These are phyloP conservation scores for Entelurus aequoreus DNA, from an alignment of 2,113 vertebrate genomes.

Conservation along the genomic window DNA sequence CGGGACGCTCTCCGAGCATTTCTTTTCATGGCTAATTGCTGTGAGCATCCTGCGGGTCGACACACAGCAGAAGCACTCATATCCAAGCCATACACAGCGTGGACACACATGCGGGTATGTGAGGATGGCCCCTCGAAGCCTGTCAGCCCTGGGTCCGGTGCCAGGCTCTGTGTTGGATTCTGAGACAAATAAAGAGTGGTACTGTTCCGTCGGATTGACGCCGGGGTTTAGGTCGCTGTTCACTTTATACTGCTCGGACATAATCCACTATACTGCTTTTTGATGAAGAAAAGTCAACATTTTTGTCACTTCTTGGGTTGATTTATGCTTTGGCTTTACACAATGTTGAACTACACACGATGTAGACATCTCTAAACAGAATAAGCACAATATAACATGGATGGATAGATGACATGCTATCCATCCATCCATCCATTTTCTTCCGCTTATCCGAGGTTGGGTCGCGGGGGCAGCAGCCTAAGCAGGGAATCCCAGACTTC, in stretches of 20 bases:
- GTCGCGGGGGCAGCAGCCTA: no score
- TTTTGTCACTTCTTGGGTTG: slow-evolving; percentile 40
- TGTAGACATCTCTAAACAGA: no score
- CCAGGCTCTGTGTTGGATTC: slow-evolving; percentile 75
- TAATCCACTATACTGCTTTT: slow-evolving; percentile 66
- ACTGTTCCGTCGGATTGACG: slow-evolving; percentile 67
- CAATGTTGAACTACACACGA: no score
- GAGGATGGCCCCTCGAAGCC: slow-evolving; percentile 29
- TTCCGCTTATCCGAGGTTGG: no score
- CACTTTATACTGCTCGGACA: slow-evolving; percentile 65
- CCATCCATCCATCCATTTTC: no score
- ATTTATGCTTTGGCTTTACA: no score
- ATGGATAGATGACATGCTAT: no score
- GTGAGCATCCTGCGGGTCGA: slow-evolving; percentile 36
- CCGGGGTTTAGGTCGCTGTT: slow-evolving; percentile 59
- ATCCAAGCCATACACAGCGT: slow-evolving; percentile 8
- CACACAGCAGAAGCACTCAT: slow-evolving; percentile 32
- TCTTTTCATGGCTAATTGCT: slow-evolving; percentile 68
- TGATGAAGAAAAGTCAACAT: slow-evolving; percentile 64
- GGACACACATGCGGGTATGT: slow-evolving; percentile 21
- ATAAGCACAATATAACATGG: no score
- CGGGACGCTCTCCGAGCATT: slow-evolving; percentile 38
- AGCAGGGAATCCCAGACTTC: no score
- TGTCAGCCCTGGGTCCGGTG: slow-evolving; percentile 67
- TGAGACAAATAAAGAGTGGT: slow-evolving; percentile 65